Evolutionary conservation across 1,140 invertebrate genomes (phyloP), one percentile per base, ranked within the genome.

Genomic region (Leptestheria dahalacensis): DNA sequence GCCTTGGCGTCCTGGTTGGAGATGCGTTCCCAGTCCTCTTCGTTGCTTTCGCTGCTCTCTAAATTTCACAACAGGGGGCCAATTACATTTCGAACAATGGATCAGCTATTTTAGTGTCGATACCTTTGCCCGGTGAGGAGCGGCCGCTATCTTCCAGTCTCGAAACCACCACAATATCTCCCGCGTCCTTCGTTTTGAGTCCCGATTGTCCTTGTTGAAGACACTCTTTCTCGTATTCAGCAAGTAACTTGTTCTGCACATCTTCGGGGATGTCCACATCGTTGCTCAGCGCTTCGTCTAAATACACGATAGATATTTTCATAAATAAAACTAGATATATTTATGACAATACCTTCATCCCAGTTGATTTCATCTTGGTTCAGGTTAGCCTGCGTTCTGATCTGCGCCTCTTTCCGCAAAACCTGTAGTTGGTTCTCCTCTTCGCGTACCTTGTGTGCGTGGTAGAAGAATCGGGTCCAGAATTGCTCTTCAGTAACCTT

Each of bases 401-500:
- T 33, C 52, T 60, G 48, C 24, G 62, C 64, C 24, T 57, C 65
- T 60, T 59, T 70, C 65, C 23, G 66, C 67, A 56, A 67, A 59
- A 54, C 64, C 66, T 68, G 68, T 71, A 61, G 70, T 62, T 24
- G 67, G 67, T 57, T 65, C 62, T 75, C 73, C 57, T 72, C 71
- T 62, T 71, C 50, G 15, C 67, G 57, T 12, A 75, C 58, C 50
- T 70, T 69, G 55, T 74, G 68, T 6, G 74, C 64, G 51, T 68
- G 68, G 64, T 71, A 76, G 63, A 72, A 75, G 62, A 76, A 76
- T 28, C 73, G 64, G 15, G 69, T 66, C 75, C 75, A 76, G 64
- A 76, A 76, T 54, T 72, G 68, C 24, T 66, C 65, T 63, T 75
- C 73, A 1, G 74, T 72, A 48, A 75, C 66, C 48, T 67, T 61